phyloP scores from a whole-genome alignment of 2,888 invertebrate genomes.

The Hymenopus coronatus region DNA sequence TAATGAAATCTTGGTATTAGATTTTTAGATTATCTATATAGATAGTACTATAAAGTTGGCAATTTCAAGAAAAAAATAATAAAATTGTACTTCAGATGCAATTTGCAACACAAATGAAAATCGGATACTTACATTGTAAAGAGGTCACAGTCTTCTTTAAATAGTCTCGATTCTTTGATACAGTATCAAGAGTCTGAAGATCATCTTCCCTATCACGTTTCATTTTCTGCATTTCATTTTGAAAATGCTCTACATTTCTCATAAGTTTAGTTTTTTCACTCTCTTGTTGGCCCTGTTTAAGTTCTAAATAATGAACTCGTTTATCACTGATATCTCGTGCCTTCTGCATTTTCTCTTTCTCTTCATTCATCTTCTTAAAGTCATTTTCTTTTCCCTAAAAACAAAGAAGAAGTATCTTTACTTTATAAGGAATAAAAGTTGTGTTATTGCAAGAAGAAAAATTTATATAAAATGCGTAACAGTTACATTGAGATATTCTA shows the following conservation, averaged over 20 bases:
- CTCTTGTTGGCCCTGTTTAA: conserved; percentile 47
- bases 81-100: too few species aligned
- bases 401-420: neutral
- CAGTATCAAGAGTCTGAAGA: conserved; percentile 57
- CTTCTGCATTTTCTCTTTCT: neutral
- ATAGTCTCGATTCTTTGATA: conserved; percentile 46
- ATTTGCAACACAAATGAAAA: too few species aligned
- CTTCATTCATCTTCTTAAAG: neutral
- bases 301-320: neutral
- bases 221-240: conserved; percentile 45
- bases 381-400: neutral
- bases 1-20: too few species aligned
- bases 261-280: conserved; percentile 58
- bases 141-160: neutral
- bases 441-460: neutral
- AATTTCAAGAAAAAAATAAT: too few species aligned
- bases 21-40: too few species aligned
- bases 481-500: neutral
- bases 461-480: neutral
- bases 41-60: too few species aligned
- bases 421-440: neutral
- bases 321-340: neutral
- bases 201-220: conserved; percentile 67
- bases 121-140: neutral
- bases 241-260: conserved; percentile 58